Base-by-base conservation (phyloP, 2,888 invertebrate species). In the Agrochola macilenta region DNA sequence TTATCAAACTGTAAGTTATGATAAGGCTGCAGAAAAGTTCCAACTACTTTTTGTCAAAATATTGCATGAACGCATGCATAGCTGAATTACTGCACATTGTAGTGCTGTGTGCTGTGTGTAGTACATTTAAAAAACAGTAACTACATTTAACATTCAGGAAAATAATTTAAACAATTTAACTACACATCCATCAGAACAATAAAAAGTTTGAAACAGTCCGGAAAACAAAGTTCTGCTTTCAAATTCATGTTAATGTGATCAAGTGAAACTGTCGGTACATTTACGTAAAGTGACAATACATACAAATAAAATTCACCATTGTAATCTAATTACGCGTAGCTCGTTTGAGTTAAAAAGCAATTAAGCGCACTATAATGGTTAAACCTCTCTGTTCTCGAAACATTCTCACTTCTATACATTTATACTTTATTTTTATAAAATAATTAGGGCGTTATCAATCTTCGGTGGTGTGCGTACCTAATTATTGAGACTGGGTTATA, bases 311-410 rank as follows among this genome's bases (percentile, higher is more conserved):
- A 85, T 78, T 86, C 78, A 69, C 74, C 86, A 83, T 82, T 75
- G 74, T 82, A 82, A 86, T 83, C 74, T 85, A 83, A 85, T 86
- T 78, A 86, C 68, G 78, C 82, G 83, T 49, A 60, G 78, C 86
- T 74, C 83, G 83, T 82, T 78, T 72, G 83, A 83, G 86, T 83
- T 83, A 82, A 83, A 84, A 83, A 85, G 78, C 74, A 86, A 86
- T 85, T 82, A 83, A 78, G 65, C 69, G 71, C 57, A 82, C 83
- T 78, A 82, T 74, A 85, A 69, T 72, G 61, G 54, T 35, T 26
- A 12, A 54, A 81, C 46, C 85, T 70, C 12, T 54, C 12, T 57
- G 58, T 76, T 85, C 72, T 76, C 82, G 70, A 73, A 52, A 57
- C n/a, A 23, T 79, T 69, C 30, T 80, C 68, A 69, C 80, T 71